phyloP scores from a whole-genome alignment of 2,888 invertebrate species.

The Trichogramma dendrolimi region DNA sequence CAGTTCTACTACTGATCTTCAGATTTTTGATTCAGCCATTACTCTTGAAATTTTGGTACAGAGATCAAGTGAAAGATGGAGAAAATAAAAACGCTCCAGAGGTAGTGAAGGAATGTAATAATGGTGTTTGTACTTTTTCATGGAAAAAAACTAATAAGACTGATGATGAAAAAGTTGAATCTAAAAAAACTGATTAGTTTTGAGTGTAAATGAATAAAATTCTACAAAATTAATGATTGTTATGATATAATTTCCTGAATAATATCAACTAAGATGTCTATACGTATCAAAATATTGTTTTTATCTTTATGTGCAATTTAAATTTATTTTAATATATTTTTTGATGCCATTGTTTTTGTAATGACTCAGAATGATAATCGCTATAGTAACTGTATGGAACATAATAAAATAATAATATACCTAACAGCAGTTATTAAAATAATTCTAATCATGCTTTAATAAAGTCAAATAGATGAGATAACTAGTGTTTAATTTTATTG shows the following conservation, averaged over 20 bases:
- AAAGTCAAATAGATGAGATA: slow-evolving; percentile 8
- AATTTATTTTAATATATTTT: no score
- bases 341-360: no score
- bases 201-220: neutral
- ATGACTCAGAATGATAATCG: no score
- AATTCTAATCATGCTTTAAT: neutral
- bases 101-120: slow-evolving; percentile 46
- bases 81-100: slow-evolving; percentile 38
- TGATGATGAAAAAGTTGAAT: slow-evolving; percentile 33
- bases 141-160: slow-evolving; percentile 41
- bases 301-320: no score
- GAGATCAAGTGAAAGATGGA: slow-evolving; percentile 61
- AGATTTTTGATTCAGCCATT: slow-evolving; percentile 81
- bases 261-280: no score
- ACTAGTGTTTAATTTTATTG: neutral
- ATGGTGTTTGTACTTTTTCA: slow-evolving; percentile 44
- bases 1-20: slow-evolving; percentile 76
- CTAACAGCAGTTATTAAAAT: neutral
- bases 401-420: no score
- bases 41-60: slow-evolving; percentile 75
- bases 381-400: no score
- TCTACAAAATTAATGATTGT: neutral
- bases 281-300: no score
- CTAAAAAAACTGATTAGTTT: slow-evolving; percentile 30
- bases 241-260: no score